Evolutionary conservation across 2,797 vertebrate genomes (phyloP).

Genomic region (Rhinophrynus dorsalis): DNA sequence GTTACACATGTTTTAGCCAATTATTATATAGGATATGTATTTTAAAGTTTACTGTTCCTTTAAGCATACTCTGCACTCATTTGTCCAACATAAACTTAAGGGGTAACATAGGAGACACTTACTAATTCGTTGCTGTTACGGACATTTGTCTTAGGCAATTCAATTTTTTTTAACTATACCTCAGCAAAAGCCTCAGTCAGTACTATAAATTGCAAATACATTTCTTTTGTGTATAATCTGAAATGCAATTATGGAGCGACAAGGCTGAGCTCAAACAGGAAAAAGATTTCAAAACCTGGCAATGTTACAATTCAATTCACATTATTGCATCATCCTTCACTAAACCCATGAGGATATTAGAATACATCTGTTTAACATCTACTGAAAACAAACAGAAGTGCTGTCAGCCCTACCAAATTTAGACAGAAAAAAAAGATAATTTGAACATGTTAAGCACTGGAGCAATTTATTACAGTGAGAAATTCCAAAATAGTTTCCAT

Average conservation of each 20-base stretch:
- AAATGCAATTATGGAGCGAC: constrained; percentile 9
- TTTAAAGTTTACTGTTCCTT: too few relatives aligned
- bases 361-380: constrained; percentile 23
- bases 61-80: too few relatives aligned
- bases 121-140: background rate
- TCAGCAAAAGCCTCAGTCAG: background rate
- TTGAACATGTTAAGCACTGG: constrained; percentile 16
- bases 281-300: constrained; percentile 19
- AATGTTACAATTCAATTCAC: constrained; percentile 3
- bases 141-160: constrained; percentile 22
- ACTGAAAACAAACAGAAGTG: constrained; percentile 51
- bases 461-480: constrained; percentile 31
- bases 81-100: too few relatives aligned
- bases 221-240: constrained; percentile 19
- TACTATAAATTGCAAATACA: constrained; percentile 15
- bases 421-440: constrained; percentile 45
- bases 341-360: background rate
- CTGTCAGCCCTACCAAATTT: constrained; percentile 30
- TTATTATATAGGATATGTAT: too few relatives aligned
- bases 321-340: constrained; percentile 34
- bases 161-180: constrained; percentile 25
- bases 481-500: constrained; percentile 39
- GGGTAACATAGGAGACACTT: too few relatives aligned
- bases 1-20: too few relatives aligned
- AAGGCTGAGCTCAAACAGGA: constrained; percentile 25